Conservation (phyloP, 2,888 invertebrate genomes). For the Sylvicola cinctus region DNA sequence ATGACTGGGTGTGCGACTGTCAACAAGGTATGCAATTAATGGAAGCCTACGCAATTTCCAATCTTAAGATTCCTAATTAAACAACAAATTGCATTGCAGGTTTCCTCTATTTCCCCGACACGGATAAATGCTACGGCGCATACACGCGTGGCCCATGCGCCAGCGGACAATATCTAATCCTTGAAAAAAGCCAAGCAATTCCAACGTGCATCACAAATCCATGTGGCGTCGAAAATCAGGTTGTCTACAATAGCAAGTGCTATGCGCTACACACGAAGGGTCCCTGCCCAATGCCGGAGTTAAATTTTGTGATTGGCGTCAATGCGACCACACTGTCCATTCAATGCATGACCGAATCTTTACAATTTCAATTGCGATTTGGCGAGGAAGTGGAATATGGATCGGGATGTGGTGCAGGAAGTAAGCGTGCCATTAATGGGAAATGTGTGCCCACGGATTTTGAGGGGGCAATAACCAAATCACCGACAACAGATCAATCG, state of each 20-base stretch:
- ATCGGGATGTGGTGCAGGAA: constrained; percentile 16
- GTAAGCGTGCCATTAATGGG: constrained; percentile 13
- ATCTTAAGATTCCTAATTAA: constrained; percentile 3
- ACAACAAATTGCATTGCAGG: constrained; percentile 21
- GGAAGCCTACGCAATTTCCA: background rate
- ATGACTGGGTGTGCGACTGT: constrained; percentile 42
- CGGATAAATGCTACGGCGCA: constrained; percentile 38
- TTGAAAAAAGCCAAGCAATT: constrained; percentile 28
- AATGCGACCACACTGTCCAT: constrained; percentile 36
- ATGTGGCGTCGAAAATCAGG: constrained; percentile 31
- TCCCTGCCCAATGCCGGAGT: constrained; percentile 18
- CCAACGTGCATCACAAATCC: constrained; percentile 41
- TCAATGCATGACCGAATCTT: constrained; percentile 29
- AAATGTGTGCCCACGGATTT: constrained; percentile 11
- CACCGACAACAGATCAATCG: no score
- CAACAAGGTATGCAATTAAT: constrained; percentile 30
- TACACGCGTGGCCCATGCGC: constrained; percentile 43
- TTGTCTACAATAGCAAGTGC: constrained; percentile 20
- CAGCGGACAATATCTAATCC: constrained; percentile 30
- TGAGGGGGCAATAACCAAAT: no score
- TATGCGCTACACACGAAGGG: constrained; percentile 14
- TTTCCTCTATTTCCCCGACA: constrained; percentile 36
- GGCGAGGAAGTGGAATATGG: constrained; percentile 12
- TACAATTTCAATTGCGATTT: constrained; percentile 14
- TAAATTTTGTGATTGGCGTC: constrained; percentile 31